Evolutionary conservation across 2,797 vertebrate genomes (phyloP).

Genomic region (Hydrocynus forskahlii): DNA sequence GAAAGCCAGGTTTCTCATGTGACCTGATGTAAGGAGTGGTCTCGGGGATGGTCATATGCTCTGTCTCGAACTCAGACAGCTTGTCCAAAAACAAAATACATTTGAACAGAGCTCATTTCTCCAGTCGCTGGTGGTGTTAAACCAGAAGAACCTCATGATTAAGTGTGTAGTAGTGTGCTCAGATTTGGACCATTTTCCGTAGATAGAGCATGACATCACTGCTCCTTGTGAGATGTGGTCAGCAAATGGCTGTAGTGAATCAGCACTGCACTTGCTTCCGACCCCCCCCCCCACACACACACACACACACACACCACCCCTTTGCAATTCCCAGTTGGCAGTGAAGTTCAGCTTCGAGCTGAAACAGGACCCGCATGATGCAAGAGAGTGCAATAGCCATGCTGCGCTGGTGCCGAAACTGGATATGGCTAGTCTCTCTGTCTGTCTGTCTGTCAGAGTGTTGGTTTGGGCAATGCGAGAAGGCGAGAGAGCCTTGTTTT

Average conservation of each 20-base stretch:
- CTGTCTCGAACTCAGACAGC: too few species aligned
- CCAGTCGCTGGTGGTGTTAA: too few species aligned
- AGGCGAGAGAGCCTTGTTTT: constrained; percentile 4
- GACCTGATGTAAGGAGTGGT: too few species aligned
- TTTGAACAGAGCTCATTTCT: too few species aligned
- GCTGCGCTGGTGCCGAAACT: constrained; percentile 28
- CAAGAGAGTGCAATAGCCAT: constrained; percentile 57
- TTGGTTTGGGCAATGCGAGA: constrained; percentile 4
- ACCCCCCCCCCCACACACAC: too few species aligned
- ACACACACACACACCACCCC: not conserved
- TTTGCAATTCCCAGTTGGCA: constrained; percentile 16
- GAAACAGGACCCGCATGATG: constrained; percentile 56
- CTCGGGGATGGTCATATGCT: too few species aligned
- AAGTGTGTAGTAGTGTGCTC: too few species aligned
- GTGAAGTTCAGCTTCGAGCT: constrained; percentile 1
- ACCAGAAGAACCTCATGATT: too few species aligned
- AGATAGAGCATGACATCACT: constrained; percentile 3
- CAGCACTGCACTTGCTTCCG: not conserved
- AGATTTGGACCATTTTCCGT: not conserved
- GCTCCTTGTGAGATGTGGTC: not conserved
- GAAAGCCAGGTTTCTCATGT: too few species aligned
- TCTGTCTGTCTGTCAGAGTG: constrained; percentile 20
- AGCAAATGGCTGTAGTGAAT: constrained; percentile 25
- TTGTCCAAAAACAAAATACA: too few species aligned
- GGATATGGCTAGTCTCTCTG: constrained; percentile 31